These are phyloP conservation scores for Hypanus sabinus DNA, from an alignment of 2,113 vertebrate species.

Conservation along the genomic window DNA sequence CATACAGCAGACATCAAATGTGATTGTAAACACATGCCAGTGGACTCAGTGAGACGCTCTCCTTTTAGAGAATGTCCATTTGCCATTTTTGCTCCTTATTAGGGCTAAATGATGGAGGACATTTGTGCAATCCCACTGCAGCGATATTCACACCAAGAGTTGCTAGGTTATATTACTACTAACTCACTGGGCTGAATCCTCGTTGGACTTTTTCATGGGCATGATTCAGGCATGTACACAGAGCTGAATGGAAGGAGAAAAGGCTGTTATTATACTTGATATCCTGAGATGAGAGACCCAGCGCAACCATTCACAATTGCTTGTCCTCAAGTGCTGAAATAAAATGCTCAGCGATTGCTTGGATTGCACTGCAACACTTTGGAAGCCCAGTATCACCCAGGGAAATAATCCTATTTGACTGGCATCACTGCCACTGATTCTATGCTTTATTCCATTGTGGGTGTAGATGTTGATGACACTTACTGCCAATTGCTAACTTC, in stretches of 20 bases:
- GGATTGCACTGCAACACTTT: not conserved
- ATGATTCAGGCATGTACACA: not conserved
- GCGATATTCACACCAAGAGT: not conserved
- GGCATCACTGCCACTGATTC: not conserved
- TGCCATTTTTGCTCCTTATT: not conserved
- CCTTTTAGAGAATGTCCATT: not conserved
- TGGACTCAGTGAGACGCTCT: not conserved
- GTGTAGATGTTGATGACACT: too few species aligned
- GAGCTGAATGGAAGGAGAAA: not conserved
- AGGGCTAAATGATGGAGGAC: not conserved
- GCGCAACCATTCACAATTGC: not conserved
- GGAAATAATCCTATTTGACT: not conserved
- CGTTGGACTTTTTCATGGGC: not conserved
- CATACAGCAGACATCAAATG: not conserved
- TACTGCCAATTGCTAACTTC: too few species aligned
- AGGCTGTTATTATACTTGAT: not conserved
- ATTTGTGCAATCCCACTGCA: not conserved
- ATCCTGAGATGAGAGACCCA: not conserved
- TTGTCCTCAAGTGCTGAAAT: not conserved
- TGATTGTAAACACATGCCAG: not conserved
- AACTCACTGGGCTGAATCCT: not conserved
- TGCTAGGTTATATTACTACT: not conserved
- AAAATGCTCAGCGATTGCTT: not conserved
- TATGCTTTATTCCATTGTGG: too few species aligned
- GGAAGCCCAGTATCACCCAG: not conserved